Base-by-base conservation (phyloP, 2,113 vertebrate species). In the Scophthalmus maximus region DNA sequence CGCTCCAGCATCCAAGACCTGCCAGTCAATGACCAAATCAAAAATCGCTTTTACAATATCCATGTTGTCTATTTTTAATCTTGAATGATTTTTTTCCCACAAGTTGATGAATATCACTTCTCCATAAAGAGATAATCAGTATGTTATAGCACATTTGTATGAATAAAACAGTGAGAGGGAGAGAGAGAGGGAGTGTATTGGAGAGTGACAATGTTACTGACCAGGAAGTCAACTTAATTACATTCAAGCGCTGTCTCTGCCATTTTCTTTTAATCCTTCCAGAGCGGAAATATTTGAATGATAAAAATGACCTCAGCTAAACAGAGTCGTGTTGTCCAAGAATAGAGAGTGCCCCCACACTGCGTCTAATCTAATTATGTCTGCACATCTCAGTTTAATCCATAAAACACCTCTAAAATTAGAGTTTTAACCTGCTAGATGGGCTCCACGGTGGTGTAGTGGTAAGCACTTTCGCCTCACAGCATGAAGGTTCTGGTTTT, bases 171-270 rank as follows among this genome's bases (percentile, higher is more conserved):
- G 8, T 1, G 2, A 55, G 20, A 57, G n/a, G 49, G 17, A 61
- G 6, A 61, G 20, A 62, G 25, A 56, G 15, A 25, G 20, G 22
- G 38, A 57, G 14, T 27, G 30, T 18, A 69, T n/a, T 38, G 36
- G 36, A 40, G 14, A 6, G 36, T 17, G 5, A 40, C 14, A 40
- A 40, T 40, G 36, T 5, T 17, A 40, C 53, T 46, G 42, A 65
- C 68, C 68, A 78, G 67, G 61, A 74, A 74, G 73, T 84, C 56
- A 58, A 67, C 18, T 75, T 34, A 68, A 62, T 76, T 69, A 65
- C 59, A 70, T 50, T 46, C 29, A 70, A 70, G 40, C 23, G 32
- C 27, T 5, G 12, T 42, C 62, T 60, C 25, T 78, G 55, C 15
- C n/a, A n/a, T n/a, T n/a, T n/a, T n/a, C n/a, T 9, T 34, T 34